These are phyloP conservation scores for Sphinx pinastri DNA, from an alignment of 2,888 invertebrate genomes.

Conservation along the genomic window DNA sequence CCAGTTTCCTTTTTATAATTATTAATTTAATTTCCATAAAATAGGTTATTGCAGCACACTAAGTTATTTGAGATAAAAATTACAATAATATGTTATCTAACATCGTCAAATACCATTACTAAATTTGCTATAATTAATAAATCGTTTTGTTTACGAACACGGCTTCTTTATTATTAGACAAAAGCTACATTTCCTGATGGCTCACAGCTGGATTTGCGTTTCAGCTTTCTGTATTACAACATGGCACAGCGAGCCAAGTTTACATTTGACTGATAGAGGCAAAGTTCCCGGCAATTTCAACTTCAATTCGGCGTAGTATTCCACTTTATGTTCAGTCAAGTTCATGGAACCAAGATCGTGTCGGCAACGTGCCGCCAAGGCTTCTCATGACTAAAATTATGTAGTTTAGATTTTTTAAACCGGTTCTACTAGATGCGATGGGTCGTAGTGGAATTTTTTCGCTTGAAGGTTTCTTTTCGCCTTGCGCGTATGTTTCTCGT, in stretches of 20 bases:
- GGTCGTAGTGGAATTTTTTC: slow-evolving; percentile 73
- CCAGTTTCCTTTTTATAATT: too few species aligned
- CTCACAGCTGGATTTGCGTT: slow-evolving; percentile 6
- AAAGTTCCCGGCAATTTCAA: slow-evolving; percentile 6
- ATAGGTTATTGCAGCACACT: too few species aligned
- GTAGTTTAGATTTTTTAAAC: slow-evolving; percentile 60
- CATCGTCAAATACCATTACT: not conserved
- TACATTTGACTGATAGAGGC: slow-evolving; percentile 7
- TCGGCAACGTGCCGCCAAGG: slow-evolving; percentile 16
- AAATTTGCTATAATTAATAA: not conserved
- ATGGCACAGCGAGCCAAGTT: slow-evolving; percentile 11
- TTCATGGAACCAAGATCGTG: slow-evolving; percentile 14
- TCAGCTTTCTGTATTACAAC: not conserved
- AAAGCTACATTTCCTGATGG: not conserved
- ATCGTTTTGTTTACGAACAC: not conserved
- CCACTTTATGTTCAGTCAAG: slow-evolving; percentile 9
- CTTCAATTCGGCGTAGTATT: slow-evolving; percentile 18
- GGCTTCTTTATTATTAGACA: slow-evolving; percentile 3
- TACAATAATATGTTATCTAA: too few species aligned
- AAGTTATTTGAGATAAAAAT: too few species aligned
- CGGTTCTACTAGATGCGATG: slow-evolving; percentile 65
- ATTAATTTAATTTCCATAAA: too few species aligned
- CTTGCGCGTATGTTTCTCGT: slow-evolving; percentile 42
- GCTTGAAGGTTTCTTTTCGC: slow-evolving; percentile 41
- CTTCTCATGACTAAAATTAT: slow-evolving; percentile 25